These are phyloP conservation scores for Tor tambroides DNA, from an alignment of 2,113 vertebrate species.

Conservation along the genomic window DNA sequence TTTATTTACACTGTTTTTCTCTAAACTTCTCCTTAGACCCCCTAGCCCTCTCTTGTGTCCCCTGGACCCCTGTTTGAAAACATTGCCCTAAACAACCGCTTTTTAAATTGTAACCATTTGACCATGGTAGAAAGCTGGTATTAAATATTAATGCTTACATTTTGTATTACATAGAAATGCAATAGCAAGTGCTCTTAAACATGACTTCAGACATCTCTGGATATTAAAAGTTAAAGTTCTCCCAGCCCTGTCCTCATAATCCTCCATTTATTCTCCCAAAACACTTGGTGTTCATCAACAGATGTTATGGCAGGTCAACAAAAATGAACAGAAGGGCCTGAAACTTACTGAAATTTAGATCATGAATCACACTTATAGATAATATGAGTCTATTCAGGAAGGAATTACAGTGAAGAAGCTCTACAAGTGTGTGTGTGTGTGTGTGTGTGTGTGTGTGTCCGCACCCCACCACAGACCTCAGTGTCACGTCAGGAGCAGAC, in stretches of 20 bases:
- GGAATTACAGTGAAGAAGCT: not conserved
- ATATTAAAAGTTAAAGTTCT: slow-evolving; percentile 33
- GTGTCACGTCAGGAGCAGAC: slow-evolving; percentile 21
- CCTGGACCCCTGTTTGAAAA: not conserved
- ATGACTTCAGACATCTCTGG: slow-evolving; percentile 62
- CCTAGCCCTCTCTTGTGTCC: no score
- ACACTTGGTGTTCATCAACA: not conserved
- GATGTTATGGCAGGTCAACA: not conserved
- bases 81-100: slow-evolving; percentile 53
- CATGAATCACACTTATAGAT: not conserved
- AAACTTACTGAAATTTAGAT: not conserved
- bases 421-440: slow-evolving; percentile 31
- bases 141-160: slow-evolving; percentile 80
- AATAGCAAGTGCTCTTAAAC: slow-evolving; percentile 74
- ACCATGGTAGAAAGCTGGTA: slow-evolving; percentile 73
- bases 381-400: not conserved
- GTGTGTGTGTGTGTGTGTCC: not conserved
- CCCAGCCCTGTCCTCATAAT: not conserved
- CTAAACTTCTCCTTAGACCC: no score
- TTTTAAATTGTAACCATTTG: slow-evolving; percentile 74
- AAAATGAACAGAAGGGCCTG: not conserved
- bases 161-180: slow-evolving; percentile 80
- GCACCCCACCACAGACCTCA: not conserved
- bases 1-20: no score
- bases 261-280: not conserved